These are phyloP conservation scores for Oxygymnocypris stewartii DNA, from an alignment of 2,113 vertebrate genomes.

Conservation along the genomic window DNA sequence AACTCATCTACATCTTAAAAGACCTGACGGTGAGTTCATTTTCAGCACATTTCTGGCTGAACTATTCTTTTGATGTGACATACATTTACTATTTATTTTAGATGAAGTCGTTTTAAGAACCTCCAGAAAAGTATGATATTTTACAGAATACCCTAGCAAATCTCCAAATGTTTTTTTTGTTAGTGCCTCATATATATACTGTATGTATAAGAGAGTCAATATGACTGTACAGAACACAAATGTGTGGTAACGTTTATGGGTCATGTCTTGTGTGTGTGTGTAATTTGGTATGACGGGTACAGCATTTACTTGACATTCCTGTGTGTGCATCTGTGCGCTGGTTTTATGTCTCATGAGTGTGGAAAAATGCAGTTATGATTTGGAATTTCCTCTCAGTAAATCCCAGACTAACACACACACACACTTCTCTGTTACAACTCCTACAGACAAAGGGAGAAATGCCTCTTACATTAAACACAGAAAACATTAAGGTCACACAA, in stretches of 20 bases:
- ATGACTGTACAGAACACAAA: not conserved
- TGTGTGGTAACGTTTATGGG: not conserved
- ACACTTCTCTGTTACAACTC: not conserved
- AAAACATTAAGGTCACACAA: not conserved
- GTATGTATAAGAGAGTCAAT: no score
- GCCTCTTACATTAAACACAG: not conserved
- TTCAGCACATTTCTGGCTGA: not conserved
- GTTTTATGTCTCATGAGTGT: slow-evolving; percentile 15
- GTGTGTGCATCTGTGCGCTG: slow-evolving; percentile 5
- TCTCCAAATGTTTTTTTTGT: no score
- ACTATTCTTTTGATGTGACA: not conserved
- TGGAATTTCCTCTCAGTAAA: slow-evolving; percentile 39
- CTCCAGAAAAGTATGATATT: not conserved
- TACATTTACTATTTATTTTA: no score
- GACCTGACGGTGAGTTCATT: no score
- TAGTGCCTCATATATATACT: no score
- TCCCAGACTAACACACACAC: not conserved
- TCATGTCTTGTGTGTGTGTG: not conserved
- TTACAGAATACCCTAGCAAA: no score
- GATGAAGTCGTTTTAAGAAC: not conserved
- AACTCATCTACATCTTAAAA: no score
- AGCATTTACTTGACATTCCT: slow-evolving; percentile 20
- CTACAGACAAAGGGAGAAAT: not conserved
- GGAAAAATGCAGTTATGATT: slow-evolving; percentile 40
- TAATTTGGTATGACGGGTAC: slow-evolving; percentile 1